phyloP scores from a whole-genome alignment of 2,888 invertebrate species.

The Acleris holmiana region DNA sequence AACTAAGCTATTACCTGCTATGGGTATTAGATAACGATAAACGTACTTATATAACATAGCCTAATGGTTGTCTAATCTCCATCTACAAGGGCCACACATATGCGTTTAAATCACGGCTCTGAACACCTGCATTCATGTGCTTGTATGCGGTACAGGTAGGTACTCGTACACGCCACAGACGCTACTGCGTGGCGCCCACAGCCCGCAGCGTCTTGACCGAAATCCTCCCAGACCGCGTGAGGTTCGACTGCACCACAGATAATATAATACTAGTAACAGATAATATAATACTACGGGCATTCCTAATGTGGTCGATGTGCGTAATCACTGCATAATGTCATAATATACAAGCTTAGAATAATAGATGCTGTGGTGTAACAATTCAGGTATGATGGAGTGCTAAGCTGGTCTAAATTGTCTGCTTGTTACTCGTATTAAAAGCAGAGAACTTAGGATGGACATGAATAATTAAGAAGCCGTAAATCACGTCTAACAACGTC shows the following conservation, averaged over 20 bases:
- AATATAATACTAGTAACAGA: too few relatives aligned
- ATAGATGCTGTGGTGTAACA: constrained; percentile 12
- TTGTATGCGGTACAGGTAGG: background rate
- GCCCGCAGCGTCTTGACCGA: constrained; percentile 39
- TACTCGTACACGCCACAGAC: constrained; percentile 24
- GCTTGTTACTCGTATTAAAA: background rate
- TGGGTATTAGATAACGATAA: too few relatives aligned
- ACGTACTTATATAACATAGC: constrained; percentile 17
- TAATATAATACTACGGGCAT: constrained; percentile 25
- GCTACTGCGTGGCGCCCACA: constrained; percentile 27
- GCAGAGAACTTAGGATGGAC: too few relatives aligned
- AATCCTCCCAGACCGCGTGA: constrained; percentile 41
- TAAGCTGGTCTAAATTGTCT: too few relatives aligned
- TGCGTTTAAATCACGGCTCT: background rate
- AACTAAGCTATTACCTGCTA: too few relatives aligned
- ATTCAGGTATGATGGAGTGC: background rate
- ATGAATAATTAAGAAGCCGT: too few relatives aligned
- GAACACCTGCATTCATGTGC: background rate
- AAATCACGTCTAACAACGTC: too few relatives aligned
- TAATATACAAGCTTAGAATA: constrained; percentile 20
- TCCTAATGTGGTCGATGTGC: constrained; percentile 21
- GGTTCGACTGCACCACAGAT: constrained; percentile 21
- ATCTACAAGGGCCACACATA: constrained; percentile 17
- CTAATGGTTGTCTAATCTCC: constrained; percentile 25
- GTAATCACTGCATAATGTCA: constrained; percentile 26